Evolutionary conservation across 92 coral and sea anemone genomes (phyloP).

Genomic region (Virgularia gustaviana): DNA sequence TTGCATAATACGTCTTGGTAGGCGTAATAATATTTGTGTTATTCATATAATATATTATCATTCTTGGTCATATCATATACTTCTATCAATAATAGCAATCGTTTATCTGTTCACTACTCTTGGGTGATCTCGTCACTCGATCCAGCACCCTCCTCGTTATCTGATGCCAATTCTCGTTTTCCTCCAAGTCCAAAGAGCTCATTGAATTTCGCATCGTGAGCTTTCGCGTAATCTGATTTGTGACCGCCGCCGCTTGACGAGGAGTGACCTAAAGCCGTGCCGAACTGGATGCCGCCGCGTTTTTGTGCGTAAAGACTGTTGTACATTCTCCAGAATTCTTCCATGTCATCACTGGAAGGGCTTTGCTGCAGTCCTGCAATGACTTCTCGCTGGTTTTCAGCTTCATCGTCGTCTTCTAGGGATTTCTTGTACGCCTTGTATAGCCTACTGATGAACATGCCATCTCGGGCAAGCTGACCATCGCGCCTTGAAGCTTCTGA

Average conservation of each 20-base stretch:
- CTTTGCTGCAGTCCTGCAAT: no score
- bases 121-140: not conserved
- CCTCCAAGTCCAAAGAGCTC: slow-evolving; percentile 21
- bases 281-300: not conserved
- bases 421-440: no score
- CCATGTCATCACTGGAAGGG: no score
- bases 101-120: not conserved
- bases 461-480: no score
- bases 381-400: not conserved
- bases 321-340: not conserved
- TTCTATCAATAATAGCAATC: no score
- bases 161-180: not conserved
- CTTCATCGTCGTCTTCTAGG: no score
- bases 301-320: not conserved
- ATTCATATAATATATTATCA: not conserved
- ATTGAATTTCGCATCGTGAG: not conserved
- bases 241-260: not conserved
- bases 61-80: no score
- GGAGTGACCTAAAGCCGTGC: not conserved
- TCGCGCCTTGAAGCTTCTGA: no score
- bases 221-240: not conserved
- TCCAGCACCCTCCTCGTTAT: not conserved
- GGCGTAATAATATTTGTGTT: no score
- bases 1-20: no score
- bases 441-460: no score